Percentiles rank a stretch among this genome's conserved stretches.
Conservation (phyloP, 2,113 vertebrate species). For the Ciconia boyciana region DNA sequence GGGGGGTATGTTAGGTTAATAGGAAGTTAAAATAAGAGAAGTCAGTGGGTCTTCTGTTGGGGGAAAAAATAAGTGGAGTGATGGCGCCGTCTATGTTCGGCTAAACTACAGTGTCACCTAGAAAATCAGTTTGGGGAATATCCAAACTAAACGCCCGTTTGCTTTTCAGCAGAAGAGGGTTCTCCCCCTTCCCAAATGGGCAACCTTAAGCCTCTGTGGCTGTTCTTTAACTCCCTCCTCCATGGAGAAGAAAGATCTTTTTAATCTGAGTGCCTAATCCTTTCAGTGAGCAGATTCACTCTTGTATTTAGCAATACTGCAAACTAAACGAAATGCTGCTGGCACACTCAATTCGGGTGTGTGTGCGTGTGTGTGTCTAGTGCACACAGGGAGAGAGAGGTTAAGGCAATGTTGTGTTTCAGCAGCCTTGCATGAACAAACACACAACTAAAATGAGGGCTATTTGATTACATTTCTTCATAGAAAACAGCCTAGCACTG, state of each 20-base stretch:
- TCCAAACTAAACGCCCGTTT: constrained; percentile 68
- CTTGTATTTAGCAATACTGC: constrained; percentile 1
- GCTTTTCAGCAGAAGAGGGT: constrained; percentile 48
- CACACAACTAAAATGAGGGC: constrained; percentile 28
- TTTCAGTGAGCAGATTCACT: background rate
- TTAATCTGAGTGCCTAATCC: constrained; percentile 18
- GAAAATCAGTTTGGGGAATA: constrained; percentile 73
- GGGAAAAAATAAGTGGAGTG: constrained; percentile 75
- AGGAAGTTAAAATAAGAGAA: constrained; percentile 78
- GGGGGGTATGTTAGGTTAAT: constrained; percentile 61
- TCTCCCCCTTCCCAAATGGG: constrained; percentile 19
- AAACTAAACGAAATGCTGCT: constrained; percentile 8
- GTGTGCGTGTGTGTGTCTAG: background rate
- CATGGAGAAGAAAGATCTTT: background rate
- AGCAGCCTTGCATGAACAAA: constrained; percentile 1
- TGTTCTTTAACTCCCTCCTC: background rate
- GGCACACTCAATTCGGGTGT: background rate
- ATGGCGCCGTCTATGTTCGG: constrained; percentile 84
- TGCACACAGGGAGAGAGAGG: background rate
- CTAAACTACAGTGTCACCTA: constrained; percentile 75
- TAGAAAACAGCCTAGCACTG: constrained; percentile 59
- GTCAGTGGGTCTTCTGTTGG: constrained; percentile 65
- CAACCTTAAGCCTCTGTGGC: constrained; percentile 4
- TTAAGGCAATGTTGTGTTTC: background rate
- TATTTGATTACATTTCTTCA: constrained; percentile 34